Percentiles rank a stretch among this genome's conserved stretches.
Conservation (phyloP, 2,113 vertebrate genomes). For the Blennius ocellaris region DNA sequence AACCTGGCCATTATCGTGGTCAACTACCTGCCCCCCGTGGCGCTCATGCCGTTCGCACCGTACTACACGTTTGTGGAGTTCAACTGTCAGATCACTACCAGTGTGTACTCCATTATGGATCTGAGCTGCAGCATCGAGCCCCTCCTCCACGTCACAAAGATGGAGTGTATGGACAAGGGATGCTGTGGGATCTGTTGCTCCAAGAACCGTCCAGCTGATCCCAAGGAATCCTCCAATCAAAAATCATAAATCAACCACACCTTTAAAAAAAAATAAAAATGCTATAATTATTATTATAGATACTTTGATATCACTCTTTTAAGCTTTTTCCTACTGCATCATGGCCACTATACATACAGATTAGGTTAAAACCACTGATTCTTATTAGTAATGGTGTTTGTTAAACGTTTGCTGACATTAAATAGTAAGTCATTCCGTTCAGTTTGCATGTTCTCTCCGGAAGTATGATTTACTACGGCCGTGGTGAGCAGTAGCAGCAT, state of each 20-base stretch:
- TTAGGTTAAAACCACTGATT: no score
- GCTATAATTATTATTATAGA: no score
- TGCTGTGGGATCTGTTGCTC: constrained; percentile 38
- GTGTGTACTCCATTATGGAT: constrained; percentile 81
- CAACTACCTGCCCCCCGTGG: constrained; percentile 80
- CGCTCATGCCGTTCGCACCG: constrained; percentile 77
- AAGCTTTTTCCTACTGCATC: no score
- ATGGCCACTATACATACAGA: no score
- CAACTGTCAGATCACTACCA: constrained; percentile 72
- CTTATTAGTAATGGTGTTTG: no score
- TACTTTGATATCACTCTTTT: no score
- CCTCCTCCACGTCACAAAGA: constrained; percentile 80
- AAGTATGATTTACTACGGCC: no score
- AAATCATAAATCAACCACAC: not conserved
- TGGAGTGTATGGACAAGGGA: constrained; percentile 42
- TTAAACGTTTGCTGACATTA: no score
- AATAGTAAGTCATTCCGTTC: no score
- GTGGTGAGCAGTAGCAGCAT: no score
- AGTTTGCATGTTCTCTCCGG: no score
- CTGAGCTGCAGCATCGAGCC: constrained; percentile 84
- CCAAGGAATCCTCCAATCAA: not conserved
- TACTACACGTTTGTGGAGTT: constrained; percentile 66
- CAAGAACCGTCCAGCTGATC: constrained; percentile 7
- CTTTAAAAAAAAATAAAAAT: not conserved
- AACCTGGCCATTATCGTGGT: constrained; percentile 76